phyloP scores from a whole-genome alignment of 2,888 invertebrate genomes.

The Plemyria rubiginata region DNA sequence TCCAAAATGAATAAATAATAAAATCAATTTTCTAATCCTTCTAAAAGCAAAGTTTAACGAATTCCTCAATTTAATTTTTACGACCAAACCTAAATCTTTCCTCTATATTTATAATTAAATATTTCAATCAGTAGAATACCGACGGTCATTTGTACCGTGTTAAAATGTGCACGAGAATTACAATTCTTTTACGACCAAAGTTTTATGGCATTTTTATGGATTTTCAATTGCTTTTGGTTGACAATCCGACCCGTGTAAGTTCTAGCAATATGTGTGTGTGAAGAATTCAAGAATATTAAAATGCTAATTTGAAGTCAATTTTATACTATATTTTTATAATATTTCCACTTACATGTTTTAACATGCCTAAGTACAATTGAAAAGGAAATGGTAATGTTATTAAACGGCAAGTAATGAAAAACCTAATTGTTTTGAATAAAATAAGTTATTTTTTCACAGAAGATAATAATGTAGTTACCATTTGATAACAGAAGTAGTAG shows the following conservation, averaged over 20 bases:
- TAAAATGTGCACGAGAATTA: constrained; percentile 65
- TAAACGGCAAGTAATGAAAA: not conserved
- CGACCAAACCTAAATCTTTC: constrained; percentile 45
- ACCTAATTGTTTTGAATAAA: constrained; percentile 2
- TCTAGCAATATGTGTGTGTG: constrained; percentile 76
- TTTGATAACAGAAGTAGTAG: not conserved
- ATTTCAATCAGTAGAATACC: constrained; percentile 44
- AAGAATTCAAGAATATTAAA: constrained; percentile 68
- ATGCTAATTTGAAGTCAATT: constrained; percentile 67
- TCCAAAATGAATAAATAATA: constrained; percentile 21
- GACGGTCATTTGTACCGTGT: constrained; percentile 48
- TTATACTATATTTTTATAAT: constrained; percentile 37
- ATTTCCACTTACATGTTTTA: constrained; percentile 29
- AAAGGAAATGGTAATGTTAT: constrained; percentile 9
- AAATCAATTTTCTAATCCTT: constrained; percentile 34
- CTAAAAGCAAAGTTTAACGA: constrained; percentile 19
- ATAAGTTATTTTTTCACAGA: not conserved
- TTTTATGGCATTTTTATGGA: constrained; percentile 79
- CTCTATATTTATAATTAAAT: constrained; percentile 54
- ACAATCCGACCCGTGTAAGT: constrained; percentile 76
- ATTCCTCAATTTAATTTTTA: constrained; percentile 42
- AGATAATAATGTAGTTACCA: no score
- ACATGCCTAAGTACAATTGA: constrained; percentile 7
- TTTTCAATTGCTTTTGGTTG: constrained; percentile 76
- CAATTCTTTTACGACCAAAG: constrained; percentile 77